These are phyloP conservation scores for Drosophila arawakana DNA, from an alignment of 1,140 invertebrate species.

Conservation along the genomic window DNA sequence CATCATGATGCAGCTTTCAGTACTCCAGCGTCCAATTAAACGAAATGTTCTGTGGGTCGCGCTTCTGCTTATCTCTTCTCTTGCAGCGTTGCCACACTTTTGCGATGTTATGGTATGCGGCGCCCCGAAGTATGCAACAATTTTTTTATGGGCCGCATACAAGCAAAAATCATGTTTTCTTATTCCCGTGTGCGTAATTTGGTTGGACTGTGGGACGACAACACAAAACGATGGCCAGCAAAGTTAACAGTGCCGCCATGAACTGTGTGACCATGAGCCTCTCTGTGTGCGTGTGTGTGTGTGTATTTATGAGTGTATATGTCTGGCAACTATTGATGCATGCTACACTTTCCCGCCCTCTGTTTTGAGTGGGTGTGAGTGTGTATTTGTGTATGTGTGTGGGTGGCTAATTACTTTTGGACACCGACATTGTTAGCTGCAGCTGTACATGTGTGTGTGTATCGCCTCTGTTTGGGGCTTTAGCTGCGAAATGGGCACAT, in stretches of 20 bases:
- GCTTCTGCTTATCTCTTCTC: constrained; percentile 30
- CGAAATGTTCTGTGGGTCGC: constrained; percentile 77
- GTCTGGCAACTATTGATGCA: constrained; percentile 68
- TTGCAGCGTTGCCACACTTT: constrained; percentile 40
- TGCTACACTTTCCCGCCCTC: constrained; percentile 21
- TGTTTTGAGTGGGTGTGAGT: constrained; percentile 41
- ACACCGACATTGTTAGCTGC: constrained; percentile 51
- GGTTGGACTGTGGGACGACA: constrained; percentile 35
- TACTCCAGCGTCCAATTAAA: constrained; percentile 81
- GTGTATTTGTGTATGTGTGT: constrained; percentile 17
- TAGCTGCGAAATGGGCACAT: constrained; percentile 66
- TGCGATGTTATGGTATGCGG: constrained; percentile 43
- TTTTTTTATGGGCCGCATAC: constrained; percentile 76
- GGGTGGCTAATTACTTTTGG: constrained; percentile 74
- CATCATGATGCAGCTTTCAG: constrained; percentile 75
- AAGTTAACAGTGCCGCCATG: constrained; percentile 59
- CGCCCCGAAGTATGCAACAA: constrained; percentile 76
- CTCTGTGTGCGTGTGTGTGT: constrained; percentile 23
- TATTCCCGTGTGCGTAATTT: constrained; percentile 82
- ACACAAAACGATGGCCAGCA: constrained; percentile 53
- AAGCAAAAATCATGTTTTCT: constrained; percentile 83
- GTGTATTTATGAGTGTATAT: constrained; percentile 35
- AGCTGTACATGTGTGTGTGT: constrained; percentile 10
- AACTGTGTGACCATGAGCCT: constrained; percentile 16
- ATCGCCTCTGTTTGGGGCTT: constrained; percentile 3